Percentiles rank a stretch among this genome's conserved stretches.
phyloP scores from a whole-genome alignment of 1,140 invertebrate genomes.

The Daktulosphaira vitifoliae region DNA sequence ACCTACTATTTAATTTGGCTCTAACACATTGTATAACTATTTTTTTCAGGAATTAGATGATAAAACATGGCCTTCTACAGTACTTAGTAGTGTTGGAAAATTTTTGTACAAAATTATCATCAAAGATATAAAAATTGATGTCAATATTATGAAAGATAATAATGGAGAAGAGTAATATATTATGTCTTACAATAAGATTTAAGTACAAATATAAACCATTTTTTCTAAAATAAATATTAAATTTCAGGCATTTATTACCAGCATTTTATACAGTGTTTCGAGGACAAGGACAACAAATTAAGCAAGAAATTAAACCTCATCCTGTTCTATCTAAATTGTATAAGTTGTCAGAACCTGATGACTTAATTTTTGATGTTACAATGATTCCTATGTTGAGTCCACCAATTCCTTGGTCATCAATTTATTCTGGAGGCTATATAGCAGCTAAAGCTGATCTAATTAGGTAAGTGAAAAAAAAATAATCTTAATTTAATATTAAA shows the following conservation, averaged over 20 bases:
- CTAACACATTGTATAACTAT: background rate
- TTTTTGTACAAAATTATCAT: conserved; percentile 82
- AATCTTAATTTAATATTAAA: no score
- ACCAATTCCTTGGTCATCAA: conserved; percentile 68
- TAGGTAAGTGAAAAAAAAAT: conserved; percentile 41
- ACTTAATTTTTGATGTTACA: conserved; percentile 59
- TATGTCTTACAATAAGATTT: background rate
- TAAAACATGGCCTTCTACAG: conserved; percentile 55
- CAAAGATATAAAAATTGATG: conserved; percentile 72
- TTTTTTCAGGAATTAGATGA: conserved; percentile 47
- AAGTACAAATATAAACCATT: background rate
- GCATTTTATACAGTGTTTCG: conserved; percentile 77
- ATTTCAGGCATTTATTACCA: conserved; percentile 51
- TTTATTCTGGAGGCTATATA: conserved; percentile 65
- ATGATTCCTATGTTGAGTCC: conserved; percentile 68
- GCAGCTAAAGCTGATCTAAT: conserved; percentile 60
- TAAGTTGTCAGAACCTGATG: conserved; percentile 54
- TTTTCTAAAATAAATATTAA: background rate
- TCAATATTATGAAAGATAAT: conserved; percentile 51
- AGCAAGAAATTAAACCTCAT: conserved; percentile 78
- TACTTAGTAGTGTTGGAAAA: conserved; percentile 56
- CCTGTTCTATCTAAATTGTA: conserved; percentile 61
- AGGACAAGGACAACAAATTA: conserved; percentile 52
- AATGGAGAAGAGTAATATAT: conserved; percentile 7
- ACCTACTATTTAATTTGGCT: no score